Percentiles rank a stretch among this genome's conserved stretches.
These are phyloP conservation scores for Graptemys geographica DNA, from an alignment of 2,797 vertebrate genomes.

Conservation along the genomic window DNA sequence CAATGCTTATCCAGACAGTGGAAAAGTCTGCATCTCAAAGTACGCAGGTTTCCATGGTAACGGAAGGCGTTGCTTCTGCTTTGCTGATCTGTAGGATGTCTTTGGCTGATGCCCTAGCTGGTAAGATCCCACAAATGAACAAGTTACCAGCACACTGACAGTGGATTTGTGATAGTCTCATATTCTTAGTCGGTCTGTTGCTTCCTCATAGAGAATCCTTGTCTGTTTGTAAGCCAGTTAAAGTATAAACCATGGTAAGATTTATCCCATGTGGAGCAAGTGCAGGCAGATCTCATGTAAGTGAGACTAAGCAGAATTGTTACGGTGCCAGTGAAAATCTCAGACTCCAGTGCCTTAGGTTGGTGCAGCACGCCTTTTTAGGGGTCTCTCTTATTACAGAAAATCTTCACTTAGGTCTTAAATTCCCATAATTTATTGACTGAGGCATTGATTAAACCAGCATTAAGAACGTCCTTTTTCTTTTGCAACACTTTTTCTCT, in stretches of 20 bases:
- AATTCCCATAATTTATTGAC: background rate
- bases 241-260: background rate
- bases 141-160: background rate
- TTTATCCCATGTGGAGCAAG: background rate
- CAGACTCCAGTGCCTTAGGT: background rate
- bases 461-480: background rate
- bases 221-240: background rate
- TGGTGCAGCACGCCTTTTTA: background rate
- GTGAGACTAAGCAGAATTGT: background rate
- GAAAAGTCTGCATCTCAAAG: constrained; percentile 94
- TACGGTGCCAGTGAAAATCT: background rate
- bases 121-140: constrained; percentile 80
- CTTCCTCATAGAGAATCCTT: background rate
- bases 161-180: background rate
- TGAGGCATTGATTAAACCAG: background rate
- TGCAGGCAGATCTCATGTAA: background rate
- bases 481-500: background rate
- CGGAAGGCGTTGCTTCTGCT: constrained; percentile 91
- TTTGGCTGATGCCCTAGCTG: constrained; percentile 86
- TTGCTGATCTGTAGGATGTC: constrained; percentile 91
- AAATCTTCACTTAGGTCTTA: background rate
- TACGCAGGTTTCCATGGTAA: constrained; percentile 90
- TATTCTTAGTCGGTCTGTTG: background rate
- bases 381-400: background rate
- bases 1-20: constrained; percentile 90